Percentiles rank a stretch among this genome's conserved stretches.
phyloP scores from a whole-genome alignment of 2,797 vertebrate genomes.

The Argentina silus region DNA sequence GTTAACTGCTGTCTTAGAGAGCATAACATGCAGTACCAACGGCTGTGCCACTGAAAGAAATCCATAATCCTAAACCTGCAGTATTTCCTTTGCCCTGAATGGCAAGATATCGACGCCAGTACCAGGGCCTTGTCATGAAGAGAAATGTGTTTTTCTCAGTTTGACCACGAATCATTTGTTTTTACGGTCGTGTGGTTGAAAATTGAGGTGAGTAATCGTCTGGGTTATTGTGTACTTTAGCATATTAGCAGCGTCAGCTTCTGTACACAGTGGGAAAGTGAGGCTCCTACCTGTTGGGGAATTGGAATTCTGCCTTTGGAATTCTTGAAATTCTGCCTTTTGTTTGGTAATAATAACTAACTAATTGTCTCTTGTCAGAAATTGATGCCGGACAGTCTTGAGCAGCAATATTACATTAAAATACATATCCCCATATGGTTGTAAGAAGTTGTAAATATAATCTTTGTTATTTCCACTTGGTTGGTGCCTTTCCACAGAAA shows the following conservation, averaged over 20 bases:
- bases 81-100: neutral
- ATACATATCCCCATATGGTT: neutral
- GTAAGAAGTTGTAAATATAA: neutral
- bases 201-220: neutral
- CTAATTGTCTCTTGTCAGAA: too few species aligned
- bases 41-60: constrained; percentile 22
- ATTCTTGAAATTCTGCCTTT: too few species aligned
- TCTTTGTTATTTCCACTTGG: neutral
- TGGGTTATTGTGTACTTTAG: neutral
- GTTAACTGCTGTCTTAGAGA: constrained; percentile 1
- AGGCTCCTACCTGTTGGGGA: too few species aligned
- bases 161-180: neutral
- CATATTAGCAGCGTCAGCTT: neutral
- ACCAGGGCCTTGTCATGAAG: neutral
- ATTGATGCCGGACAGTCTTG: too few species aligned
- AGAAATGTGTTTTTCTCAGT: neutral
- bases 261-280: too few species aligned
- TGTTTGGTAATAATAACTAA: too few species aligned
- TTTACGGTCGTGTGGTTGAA: neutral
- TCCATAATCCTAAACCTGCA: constrained; percentile 16
- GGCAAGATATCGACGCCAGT: constrained; percentile 1
- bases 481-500: neutral
- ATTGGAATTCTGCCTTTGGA: too few species aligned
- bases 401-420: too few species aligned
- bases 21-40: constrained; percentile 26